Conservation (phyloP, 2,113 vertebrate species). For the Nyctibius bracteatus region DNA sequence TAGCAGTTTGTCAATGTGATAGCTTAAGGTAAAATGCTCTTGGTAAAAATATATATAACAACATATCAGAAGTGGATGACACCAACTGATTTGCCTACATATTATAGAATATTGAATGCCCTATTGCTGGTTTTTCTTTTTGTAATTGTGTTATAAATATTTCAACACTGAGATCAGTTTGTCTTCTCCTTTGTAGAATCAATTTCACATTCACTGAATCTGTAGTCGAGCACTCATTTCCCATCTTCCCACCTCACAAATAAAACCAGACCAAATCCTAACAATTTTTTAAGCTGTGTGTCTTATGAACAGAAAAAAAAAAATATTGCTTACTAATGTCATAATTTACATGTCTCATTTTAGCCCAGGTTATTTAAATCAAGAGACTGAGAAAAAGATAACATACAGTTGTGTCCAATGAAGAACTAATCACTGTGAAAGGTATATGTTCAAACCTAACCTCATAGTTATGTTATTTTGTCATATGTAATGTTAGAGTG, state of each 20-base stretch:
- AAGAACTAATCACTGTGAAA: constrained; percentile 27
- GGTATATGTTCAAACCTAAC: not conserved
- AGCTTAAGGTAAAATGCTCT: constrained; percentile 1
- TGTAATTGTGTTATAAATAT: constrained; percentile 45
- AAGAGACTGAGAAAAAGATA: not conserved
- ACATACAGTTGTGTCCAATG: not conserved
- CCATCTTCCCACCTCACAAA: constrained; percentile 14
- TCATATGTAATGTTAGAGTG: not conserved
- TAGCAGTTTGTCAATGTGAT: not conserved
- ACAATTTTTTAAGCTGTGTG: not conserved
- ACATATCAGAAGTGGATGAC: not conserved
- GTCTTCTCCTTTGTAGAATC: constrained; percentile 42
- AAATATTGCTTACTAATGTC: not conserved
- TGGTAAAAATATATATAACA: not conserved
- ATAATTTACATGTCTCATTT: constrained; percentile 14
- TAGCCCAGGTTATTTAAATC: not conserved
- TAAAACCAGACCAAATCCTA: not conserved
- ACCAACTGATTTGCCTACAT: not conserved
- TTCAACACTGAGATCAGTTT: constrained; percentile 27
- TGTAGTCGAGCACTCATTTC: not conserved
- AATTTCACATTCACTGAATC: constrained; percentile 41
- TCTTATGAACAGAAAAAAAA: not conserved
- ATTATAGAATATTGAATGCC: not conserved
- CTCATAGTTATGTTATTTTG: constrained; percentile 21
- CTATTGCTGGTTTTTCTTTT: not conserved